These are phyloP conservation scores for Homalodisca vitripennis DNA, from an alignment of 1,140 invertebrate species.

Conservation along the genomic window DNA sequence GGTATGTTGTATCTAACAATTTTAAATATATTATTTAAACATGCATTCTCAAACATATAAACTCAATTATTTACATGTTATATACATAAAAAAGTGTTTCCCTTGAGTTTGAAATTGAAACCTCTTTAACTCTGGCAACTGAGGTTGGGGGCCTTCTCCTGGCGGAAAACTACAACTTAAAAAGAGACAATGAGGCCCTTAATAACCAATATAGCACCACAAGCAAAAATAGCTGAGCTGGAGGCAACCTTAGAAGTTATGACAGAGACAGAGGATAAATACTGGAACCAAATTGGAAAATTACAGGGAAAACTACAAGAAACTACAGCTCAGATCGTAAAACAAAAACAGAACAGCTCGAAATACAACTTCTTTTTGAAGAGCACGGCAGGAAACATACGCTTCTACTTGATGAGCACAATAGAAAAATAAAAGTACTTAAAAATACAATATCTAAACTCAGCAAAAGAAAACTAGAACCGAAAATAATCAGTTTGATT, in stretches of 20 bases:
- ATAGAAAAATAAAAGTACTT: not conserved
- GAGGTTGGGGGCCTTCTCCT: not conserved
- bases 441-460: not conserved
- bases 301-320: not conserved
- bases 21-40: no score
- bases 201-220: not conserved
- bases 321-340: not conserved
- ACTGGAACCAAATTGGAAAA: not conserved
- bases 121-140: not conserved
- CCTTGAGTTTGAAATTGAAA: not conserved
- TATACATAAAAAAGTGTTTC: no score
- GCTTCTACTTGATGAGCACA: not conserved
- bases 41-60: no score
- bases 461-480: not conserved
- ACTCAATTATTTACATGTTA: no score
- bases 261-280: not conserved
- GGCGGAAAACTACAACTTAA: no score
- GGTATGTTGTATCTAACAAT: no score
- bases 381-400: not conserved
- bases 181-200: no score
- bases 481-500: not conserved
- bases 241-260: not conserved
- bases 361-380: not conserved
- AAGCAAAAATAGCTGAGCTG: not conserved
- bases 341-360: not conserved